These are phyloP conservation scores for Heliconius charithonia DNA, from an alignment of 2,888 invertebrate genomes.

Conservation along the genomic window DNA sequence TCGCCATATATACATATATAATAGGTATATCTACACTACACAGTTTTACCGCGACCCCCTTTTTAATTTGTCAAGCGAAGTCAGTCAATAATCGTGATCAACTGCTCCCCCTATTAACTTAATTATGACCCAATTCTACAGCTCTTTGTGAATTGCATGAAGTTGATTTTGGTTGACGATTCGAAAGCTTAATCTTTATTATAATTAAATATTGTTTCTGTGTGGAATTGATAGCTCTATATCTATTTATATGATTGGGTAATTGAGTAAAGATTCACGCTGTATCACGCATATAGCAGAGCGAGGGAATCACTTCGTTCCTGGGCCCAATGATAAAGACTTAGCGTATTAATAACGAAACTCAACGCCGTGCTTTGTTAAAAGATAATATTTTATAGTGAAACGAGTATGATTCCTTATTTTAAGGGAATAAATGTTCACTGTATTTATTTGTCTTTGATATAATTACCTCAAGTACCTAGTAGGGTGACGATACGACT, in stretches of 20 bases:
- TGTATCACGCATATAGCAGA: not conserved
- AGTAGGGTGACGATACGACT: too few relatives aligned
- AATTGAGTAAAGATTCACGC: not conserved
- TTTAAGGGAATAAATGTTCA: too few relatives aligned
- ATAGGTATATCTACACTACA: constrained; percentile 2
- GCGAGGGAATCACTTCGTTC: not conserved
- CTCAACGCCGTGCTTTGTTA: not conserved
- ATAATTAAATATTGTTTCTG: constrained; percentile 1
- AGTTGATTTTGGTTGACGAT: constrained; percentile 25
- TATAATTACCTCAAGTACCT: too few relatives aligned
- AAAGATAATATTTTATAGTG: too few relatives aligned
- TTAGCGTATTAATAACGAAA: not conserved
- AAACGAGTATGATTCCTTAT: too few relatives aligned
- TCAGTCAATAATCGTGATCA: constrained; percentile 60
- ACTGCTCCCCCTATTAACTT: constrained; percentile 62
- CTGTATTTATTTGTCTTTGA: too few relatives aligned
- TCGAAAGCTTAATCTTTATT: constrained; percentile 5
- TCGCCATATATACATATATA: not conserved
- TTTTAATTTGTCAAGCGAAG: constrained; percentile 79
- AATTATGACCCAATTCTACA: constrained; percentile 61
- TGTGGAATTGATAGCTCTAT: not conserved
- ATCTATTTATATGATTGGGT: too few relatives aligned
- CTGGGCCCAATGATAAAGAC: not conserved
- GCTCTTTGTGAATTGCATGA: constrained; percentile 34
- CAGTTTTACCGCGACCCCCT: constrained; percentile 54